These are phyloP conservation scores for Manis pentadactyla DNA, from an alignment of 2,797 vertebrate species.

Conservation along the genomic window DNA sequence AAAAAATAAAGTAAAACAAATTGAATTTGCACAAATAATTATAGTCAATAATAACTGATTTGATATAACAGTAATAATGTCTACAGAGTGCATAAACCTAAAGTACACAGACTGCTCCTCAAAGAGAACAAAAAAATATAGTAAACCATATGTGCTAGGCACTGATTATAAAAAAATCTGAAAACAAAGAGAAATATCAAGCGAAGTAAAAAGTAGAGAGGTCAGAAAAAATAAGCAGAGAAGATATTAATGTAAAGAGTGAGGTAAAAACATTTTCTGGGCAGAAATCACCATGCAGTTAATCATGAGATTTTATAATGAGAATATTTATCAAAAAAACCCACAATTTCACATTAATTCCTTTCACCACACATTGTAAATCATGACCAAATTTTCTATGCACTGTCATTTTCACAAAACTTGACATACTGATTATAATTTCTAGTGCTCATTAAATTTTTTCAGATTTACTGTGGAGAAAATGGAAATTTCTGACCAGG, in stretches of 20 bases:
- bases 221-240: not conserved
- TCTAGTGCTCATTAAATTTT: constrained; percentile 9
- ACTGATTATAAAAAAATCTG: not conserved
- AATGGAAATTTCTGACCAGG: too few species aligned
- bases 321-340: not conserved
- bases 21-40: not conserved
- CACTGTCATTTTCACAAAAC: not conserved
- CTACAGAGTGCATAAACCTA: not conserved
- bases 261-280: not conserved
- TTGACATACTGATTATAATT: not conserved
- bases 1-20: constrained; percentile 37
- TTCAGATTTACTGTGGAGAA: not conserved
- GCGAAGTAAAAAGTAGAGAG: not conserved
- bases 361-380: not conserved
- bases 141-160: not conserved
- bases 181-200: constrained; percentile 27
- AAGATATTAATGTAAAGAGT: not conserved
- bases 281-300: not conserved
- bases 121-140: not conserved
- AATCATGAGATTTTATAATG: not conserved
- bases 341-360: not conserved
- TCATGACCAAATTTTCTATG: not conserved
- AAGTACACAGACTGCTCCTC: not conserved
- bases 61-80: not conserved
- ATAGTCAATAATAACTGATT: not conserved